phyloP scores from a whole-genome alignment of 2,113 vertebrate species.

The Pavo muticus region DNA sequence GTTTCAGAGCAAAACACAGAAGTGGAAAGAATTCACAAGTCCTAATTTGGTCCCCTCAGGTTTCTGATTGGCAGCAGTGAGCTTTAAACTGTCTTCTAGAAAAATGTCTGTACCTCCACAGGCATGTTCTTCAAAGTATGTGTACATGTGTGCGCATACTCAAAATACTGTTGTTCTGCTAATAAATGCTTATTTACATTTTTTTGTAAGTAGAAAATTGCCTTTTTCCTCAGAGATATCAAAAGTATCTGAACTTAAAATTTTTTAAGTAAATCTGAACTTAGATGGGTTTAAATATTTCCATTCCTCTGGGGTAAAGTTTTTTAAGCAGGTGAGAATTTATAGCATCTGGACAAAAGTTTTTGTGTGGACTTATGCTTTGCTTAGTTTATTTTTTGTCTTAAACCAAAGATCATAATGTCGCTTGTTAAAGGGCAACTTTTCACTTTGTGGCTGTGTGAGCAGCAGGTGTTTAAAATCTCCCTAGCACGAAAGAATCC shows the following conservation, averaged over 20 bases:
- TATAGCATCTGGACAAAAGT: not conserved
- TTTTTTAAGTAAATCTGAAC: not conserved
- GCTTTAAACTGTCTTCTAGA: not conserved
- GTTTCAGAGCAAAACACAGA: not conserved
- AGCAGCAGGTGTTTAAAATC: not conserved
- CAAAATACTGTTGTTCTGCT: not conserved
- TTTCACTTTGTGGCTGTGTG: not conserved
- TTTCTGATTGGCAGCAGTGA: not conserved
- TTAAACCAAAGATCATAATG: not conserved
- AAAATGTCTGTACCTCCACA: not conserved
- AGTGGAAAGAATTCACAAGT: not conserved
- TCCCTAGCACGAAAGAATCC: not conserved
- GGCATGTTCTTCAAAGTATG: not conserved
- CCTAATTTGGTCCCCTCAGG: not conserved
- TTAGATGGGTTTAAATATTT: not conserved
- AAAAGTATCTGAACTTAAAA: not conserved
- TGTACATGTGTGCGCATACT: rapidly evolving
- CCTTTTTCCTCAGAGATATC: not conserved
- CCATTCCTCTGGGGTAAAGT: not conserved
- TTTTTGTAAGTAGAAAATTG: not conserved
- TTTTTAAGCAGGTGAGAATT: not conserved
- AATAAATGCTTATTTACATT: not conserved
- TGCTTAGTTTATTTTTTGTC: not conserved
- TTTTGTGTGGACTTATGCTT: not conserved
- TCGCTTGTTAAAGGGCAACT: not conserved